A percentile compares a stretch with the other conserved stretches of the same genome.
These are phyloP conservation scores for Chrysolina haemoptera DNA, from an alignment of 2,888 invertebrate genomes.

Conservation along the genomic window DNA sequence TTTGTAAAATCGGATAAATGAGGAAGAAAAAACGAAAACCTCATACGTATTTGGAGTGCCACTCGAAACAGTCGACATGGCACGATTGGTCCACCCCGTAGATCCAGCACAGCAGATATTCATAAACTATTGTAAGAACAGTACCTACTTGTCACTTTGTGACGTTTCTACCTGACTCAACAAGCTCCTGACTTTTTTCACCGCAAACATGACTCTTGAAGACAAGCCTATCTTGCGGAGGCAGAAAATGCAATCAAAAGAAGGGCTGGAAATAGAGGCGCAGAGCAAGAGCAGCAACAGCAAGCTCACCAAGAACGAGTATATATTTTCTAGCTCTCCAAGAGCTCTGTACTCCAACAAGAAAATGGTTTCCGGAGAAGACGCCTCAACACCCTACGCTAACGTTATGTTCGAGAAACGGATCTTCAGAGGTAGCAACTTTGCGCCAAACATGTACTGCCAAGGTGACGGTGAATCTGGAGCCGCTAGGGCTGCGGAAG, in stretches of 20 bases:
- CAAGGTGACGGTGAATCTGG: conserved; percentile 72
- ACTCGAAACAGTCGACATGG: not conserved
- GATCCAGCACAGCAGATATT: not conserved
- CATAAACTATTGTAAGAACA: not conserved
- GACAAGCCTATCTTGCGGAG: conserved; percentile 45
- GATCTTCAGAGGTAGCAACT: conserved; percentile 88
- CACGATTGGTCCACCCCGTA: not conserved
- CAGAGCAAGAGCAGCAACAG: conserved; percentile 43
- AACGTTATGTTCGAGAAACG: conserved; percentile 94
- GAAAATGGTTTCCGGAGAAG: conserved; percentile 70
- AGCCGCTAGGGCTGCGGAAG: conserved; percentile 74
- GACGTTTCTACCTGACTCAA: conserved; percentile 46
- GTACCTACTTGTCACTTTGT: conserved; percentile 38
- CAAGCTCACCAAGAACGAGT: conserved; percentile 65
- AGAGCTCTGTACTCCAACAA: conserved; percentile 75
- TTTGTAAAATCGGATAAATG: conserved; percentile 3
- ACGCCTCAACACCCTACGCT: conserved; percentile 74
- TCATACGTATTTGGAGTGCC: not conserved
- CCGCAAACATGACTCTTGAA: conserved; percentile 49
- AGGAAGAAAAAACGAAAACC: conserved; percentile 23
- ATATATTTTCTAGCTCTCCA: conserved; percentile 76
- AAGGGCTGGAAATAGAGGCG: conserved; percentile 39
- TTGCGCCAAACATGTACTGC: conserved; percentile 71
- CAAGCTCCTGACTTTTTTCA: conserved; percentile 23
- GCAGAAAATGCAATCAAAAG: conserved; percentile 43